Base-by-base conservation (phyloP, 2,113 vertebrate genomes). In the Myocastor coypus region DNA sequence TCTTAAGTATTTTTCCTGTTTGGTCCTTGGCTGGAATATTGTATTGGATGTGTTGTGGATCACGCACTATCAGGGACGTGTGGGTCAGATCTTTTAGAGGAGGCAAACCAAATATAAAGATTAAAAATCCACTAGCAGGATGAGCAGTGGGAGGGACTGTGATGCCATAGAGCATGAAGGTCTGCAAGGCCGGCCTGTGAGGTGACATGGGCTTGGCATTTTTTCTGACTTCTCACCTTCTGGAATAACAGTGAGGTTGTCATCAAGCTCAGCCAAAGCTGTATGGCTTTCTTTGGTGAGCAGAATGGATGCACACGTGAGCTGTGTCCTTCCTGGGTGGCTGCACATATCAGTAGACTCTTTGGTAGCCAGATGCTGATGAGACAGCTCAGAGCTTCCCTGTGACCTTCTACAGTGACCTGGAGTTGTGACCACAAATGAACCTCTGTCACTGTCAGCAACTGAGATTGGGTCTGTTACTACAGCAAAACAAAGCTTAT, bases 31-130 rank as follows among this genome's bases (percentile, higher is more conserved):
- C n/a, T 93, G 69, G 50, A 69, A 57, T 40, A 75, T 37, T 12
- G 1, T 26, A 30, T 50, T 71, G 93, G 24, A 20, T 71, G 8
- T 92, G 83, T 83, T 28, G 34, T 57, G 34, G 30, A 16, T 71
- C 42, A 28, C 37, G 32, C 11, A 88, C 34, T 85, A 34, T 82
- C 1, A 69, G 40, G 26, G 22, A 73, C 61, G 66, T 46, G 46
- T 61, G n/a, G 80, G 14, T 91, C 61, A 69, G 19, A 63, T 37
- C 78, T 94, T 94, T 92, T 19, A 61, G 37, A 92, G 55, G n/a
- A 52, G 0, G 22, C 7, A 78, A 46, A 46, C 32, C 80, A 17
- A 55, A 7, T 87, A 46, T 88, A 91, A 90, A 34, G 7, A 57
- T 19, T 59, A 63, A 86, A 87, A 34, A 69, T 61, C 42, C 34